A percentile compares a stretch with the other conserved stretches of the same genome.
These are phyloP conservation scores for Drosophila pegasa DNA, from an alignment of 2,888 invertebrate genomes.

Conservation along the genomic window DNA sequence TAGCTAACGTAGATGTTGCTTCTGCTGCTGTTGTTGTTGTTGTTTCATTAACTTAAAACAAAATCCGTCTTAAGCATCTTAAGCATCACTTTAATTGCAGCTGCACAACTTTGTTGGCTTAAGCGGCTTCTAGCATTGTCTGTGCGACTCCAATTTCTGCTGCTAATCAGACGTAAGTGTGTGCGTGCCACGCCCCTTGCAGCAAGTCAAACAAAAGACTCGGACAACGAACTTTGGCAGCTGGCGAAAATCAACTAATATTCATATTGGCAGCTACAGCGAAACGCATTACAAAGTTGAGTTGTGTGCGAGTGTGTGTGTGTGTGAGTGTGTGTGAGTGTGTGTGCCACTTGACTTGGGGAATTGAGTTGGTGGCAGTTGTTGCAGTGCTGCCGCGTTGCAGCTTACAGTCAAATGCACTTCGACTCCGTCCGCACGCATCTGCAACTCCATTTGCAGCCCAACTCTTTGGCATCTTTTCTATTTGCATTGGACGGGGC, in stretches of 20 bases:
- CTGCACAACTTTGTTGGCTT: slow-evolving; percentile 40
- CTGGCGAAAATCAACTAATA: slow-evolving; percentile 61
- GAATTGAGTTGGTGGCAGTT: slow-evolving; percentile 43
- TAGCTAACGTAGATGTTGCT: slow-evolving; percentile 5
- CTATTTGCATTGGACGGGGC: slow-evolving; percentile 72
- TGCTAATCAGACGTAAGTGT: slow-evolving; percentile 46
- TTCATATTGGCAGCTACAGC: slow-evolving; percentile 46
- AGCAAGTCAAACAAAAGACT: slow-evolving; percentile 38
- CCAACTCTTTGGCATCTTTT: slow-evolving; percentile 72
- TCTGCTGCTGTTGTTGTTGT: slow-evolving; percentile 4
- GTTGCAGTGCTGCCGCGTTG: slow-evolving; percentile 16
- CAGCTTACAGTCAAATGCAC: slow-evolving; percentile 67
- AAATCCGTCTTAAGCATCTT: slow-evolving; percentile 26
- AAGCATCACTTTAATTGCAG: slow-evolving; percentile 30
- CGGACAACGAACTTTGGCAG: slow-evolving; percentile 51
- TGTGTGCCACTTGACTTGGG: slow-evolving; percentile 48
- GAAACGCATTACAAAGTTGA: slow-evolving; percentile 76
- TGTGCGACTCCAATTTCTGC: slow-evolving; percentile 30
- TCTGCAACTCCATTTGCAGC: slow-evolving; percentile 65
- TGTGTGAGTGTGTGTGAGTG: slow-evolving; percentile 12
- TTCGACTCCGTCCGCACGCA: slow-evolving; percentile 63
- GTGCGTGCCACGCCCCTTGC: slow-evolving; percentile 38
- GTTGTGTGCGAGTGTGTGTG: slow-evolving; percentile 52
- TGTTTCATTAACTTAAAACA: slow-evolving; percentile 22
- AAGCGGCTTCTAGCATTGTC: slow-evolving; percentile 15